Conservation (phyloP, 2,113 vertebrate genomes). For the Tupaia chinensis region DNA sequence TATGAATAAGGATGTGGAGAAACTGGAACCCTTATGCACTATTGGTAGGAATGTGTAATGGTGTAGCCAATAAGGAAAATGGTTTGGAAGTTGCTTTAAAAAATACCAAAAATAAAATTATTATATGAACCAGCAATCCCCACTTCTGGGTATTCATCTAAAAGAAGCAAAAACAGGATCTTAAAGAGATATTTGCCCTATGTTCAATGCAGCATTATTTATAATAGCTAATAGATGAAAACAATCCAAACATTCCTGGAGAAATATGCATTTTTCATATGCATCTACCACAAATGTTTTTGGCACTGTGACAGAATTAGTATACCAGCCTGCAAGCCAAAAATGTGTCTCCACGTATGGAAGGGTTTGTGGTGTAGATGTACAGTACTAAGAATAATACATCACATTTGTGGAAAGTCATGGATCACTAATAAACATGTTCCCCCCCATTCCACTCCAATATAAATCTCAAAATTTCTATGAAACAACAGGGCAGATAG, state of each 20-base stretch:
- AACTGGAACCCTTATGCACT: background rate
- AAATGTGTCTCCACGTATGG: too few relatives aligned
- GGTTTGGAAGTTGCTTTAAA: background rate
- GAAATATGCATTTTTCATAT: background rate
- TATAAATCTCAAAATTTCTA: too few relatives aligned
- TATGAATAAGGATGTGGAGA: background rate
- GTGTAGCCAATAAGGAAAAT: background rate
- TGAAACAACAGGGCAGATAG: background rate
- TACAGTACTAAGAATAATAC: too few relatives aligned
- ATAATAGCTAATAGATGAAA: background rate
- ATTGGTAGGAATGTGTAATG: background rate
- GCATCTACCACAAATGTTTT: too few relatives aligned
- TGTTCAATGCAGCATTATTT: background rate
- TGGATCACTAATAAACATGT: too few relatives aligned
- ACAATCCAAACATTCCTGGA: background rate
- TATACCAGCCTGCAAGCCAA: too few relatives aligned
- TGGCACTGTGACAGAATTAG: too few relatives aligned
- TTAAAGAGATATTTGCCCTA: constrained; percentile 19
- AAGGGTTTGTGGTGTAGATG: too few relatives aligned
- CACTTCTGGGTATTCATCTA: background rate
- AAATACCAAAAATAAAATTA: background rate
- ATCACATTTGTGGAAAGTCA: too few relatives aligned
- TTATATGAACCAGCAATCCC: background rate
- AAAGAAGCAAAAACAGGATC: background rate
- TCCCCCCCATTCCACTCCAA: too few relatives aligned